A percentile compares a stretch with the other conserved stretches of the same genome.
Conservation (phyloP, 2,888 invertebrate genomes). For the Lobophora halterata region DNA sequence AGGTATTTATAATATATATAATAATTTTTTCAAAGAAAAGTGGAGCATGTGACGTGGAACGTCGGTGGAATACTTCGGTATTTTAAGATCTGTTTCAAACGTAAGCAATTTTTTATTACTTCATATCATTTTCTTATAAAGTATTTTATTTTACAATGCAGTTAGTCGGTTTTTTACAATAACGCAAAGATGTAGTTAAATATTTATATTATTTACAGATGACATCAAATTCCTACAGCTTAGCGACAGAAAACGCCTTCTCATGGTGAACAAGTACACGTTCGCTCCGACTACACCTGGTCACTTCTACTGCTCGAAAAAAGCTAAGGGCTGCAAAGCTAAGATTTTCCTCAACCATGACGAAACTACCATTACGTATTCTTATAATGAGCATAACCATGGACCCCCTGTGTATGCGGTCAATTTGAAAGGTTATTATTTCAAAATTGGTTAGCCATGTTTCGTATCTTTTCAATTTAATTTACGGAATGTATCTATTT, state of each 20-base stretch:
- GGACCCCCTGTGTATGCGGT: slow-evolving; percentile 40
- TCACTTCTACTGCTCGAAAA: slow-evolving; percentile 57
- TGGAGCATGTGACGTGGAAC: no score
- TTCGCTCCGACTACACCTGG: slow-evolving; percentile 43
- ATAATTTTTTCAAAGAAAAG: no score
- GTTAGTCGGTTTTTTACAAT: no score
- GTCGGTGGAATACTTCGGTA: no score
- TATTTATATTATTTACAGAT: slow-evolving; percentile 25
- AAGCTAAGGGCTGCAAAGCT: slow-evolving; percentile 50
- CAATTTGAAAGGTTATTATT: slow-evolving; percentile 33
- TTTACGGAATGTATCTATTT: no score
- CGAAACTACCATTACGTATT: slow-evolving; percentile 32
- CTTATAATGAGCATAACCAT: slow-evolving; percentile 42
- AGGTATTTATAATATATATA: no score
- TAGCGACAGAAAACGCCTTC: slow-evolving; percentile 36
- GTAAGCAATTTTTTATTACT: no score
- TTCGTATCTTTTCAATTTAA: no score
- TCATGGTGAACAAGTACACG: slow-evolving; percentile 52
- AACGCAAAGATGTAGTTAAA: background rate
- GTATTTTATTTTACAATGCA: no score
- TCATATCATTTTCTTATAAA: no score
- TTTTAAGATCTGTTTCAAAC: no score
- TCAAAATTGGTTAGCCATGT: slow-evolving; percentile 34
- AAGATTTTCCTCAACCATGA: slow-evolving; percentile 40
- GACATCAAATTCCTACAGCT: slow-evolving; percentile 43